These are phyloP conservation scores for Notechis scutatus DNA, from an alignment of 2,113 vertebrate species.

Conservation along the genomic window DNA sequence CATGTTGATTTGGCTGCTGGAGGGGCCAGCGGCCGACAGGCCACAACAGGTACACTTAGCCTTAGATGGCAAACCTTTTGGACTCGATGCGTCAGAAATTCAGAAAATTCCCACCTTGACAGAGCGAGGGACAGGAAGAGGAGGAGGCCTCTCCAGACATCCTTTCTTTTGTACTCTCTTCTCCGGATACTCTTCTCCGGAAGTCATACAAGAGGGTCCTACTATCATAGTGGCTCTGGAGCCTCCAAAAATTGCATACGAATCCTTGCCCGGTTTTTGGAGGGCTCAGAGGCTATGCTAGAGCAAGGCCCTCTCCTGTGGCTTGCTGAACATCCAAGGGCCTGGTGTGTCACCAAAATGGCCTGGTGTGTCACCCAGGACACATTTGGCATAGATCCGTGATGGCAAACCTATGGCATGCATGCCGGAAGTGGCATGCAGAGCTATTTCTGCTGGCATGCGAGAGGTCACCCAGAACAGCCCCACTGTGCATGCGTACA, in stretches of 20 bases:
- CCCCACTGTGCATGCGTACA: too few relatives aligned
- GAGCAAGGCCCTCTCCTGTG: background rate
- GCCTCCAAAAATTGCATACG: background rate
- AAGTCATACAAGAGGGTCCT: background rate
- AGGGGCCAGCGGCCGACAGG: too few relatives aligned
- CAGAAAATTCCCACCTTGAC: background rate
- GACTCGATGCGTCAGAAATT: background rate
- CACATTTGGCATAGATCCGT: background rate
- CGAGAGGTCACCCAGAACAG: too few relatives aligned
- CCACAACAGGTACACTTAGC: background rate
- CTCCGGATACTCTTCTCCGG: background rate
- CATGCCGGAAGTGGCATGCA: too few relatives aligned
- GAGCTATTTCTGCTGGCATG: too few relatives aligned
- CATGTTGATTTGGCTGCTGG: too few relatives aligned
- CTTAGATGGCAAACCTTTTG: background rate
- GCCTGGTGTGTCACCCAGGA: background rate
- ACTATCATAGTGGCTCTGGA: background rate
- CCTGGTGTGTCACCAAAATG: background rate
- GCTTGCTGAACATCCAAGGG: background rate
- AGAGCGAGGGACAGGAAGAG: too few relatives aligned
- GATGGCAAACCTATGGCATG: too few relatives aligned
- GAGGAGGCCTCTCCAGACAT: background rate
- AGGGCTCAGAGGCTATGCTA: background rate
- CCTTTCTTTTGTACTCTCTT: background rate
- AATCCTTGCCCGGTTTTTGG: background rate